Percentiles rank a stretch among this genome's conserved stretches.
Conservation (phyloP, 2,797 vertebrate genomes). For the Petrocephalus sullivani region DNA sequence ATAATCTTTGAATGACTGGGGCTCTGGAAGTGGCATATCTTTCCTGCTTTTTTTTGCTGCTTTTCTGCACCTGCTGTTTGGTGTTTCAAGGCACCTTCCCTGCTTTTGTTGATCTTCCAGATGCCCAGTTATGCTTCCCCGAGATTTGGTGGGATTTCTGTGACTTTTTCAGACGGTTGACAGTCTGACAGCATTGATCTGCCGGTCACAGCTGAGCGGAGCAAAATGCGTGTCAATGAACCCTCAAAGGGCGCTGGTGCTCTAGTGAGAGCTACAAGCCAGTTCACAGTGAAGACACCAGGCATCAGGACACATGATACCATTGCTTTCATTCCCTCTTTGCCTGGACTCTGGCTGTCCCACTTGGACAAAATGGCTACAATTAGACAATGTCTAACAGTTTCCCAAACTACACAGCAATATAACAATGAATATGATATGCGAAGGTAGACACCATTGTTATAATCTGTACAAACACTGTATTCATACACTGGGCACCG, state of each 20-base stretch:
- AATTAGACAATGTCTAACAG: not conserved
- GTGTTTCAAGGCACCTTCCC: constrained; percentile 56
- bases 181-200: constrained; percentile 60
- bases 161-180: constrained; percentile 45
- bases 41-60: constrained; percentile 57
- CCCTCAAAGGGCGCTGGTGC: constrained; percentile 67
- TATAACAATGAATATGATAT: not conserved
- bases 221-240: constrained; percentile 58
- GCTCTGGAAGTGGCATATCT: constrained; percentile 78
- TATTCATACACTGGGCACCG: not conserved
- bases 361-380: not conserved
- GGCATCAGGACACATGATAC: constrained; percentile 50
- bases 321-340: constrained; percentile 43
- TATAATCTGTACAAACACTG: not conserved
- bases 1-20: constrained; percentile 97
- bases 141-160: constrained; percentile 58
- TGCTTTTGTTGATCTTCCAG: constrained; percentile 66
- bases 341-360: constrained; percentile 2
- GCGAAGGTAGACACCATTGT: not conserved
- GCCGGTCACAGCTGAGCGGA: constrained; percentile 66
- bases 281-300: constrained; percentile 61
- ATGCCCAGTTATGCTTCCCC: constrained; percentile 72
- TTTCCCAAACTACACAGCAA: not conserved
- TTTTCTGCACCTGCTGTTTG: constrained; percentile 34
- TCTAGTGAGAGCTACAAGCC: constrained; percentile 48